Evolutionary conservation across 2,113 vertebrate genomes (phyloP).

Genomic region (Crotalus viridis): DNA sequence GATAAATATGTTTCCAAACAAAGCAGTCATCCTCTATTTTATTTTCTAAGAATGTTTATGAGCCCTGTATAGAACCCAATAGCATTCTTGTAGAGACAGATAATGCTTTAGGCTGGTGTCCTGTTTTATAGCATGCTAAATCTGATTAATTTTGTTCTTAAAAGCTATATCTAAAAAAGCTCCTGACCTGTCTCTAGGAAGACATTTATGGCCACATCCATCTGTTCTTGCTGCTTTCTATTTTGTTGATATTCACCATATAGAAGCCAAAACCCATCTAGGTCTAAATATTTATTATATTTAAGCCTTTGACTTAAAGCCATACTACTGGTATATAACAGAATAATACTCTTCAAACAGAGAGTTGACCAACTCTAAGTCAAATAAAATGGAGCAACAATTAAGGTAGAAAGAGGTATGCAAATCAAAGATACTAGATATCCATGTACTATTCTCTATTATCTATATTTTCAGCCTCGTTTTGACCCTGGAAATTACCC

Average conservation of each 20-base stretch:
- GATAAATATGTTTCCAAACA: background rate
- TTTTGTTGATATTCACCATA: background rate
- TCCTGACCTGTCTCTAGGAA: background rate
- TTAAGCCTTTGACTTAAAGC: background rate
- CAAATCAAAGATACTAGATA: background rate
- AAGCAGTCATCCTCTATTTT: background rate
- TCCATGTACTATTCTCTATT: background rate
- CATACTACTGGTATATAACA: background rate
- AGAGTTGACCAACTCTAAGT: no score
- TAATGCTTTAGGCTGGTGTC: background rate
- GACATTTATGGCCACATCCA: background rate
- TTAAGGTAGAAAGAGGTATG: background rate
- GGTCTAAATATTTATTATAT: background rate
- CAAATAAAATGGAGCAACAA: background rate
- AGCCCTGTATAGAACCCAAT: background rate
- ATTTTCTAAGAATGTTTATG: background rate
- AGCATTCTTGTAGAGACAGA: background rate
- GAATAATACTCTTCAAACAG: background rate
- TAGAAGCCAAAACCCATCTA: background rate
- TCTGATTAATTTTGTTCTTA: background rate
- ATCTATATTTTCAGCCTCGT: background rate
- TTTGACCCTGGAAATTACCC: background rate
- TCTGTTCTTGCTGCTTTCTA: background rate
- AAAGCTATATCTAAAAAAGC: background rate
- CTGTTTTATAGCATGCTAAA: background rate